These are phyloP conservation scores for Polymixis lichenea DNA, from an alignment of 2,888 invertebrate species.

Conservation along the genomic window DNA sequence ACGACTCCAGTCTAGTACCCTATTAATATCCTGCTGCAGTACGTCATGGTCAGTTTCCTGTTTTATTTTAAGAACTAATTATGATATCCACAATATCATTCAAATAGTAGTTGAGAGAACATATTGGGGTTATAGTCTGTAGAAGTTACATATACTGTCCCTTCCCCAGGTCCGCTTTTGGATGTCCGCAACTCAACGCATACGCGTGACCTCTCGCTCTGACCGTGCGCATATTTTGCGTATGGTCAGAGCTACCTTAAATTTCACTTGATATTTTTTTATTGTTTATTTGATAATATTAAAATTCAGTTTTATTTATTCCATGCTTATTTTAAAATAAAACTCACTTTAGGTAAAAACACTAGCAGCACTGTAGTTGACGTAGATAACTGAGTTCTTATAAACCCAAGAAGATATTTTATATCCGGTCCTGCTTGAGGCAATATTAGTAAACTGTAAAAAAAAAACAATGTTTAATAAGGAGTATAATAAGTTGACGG, in stretches of 20 bases:
- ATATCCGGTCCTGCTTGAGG: conserved; percentile 97
- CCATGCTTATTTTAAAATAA: neutral
- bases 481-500: too few relatives aligned
- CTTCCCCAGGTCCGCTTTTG: neutral
- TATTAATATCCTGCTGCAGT: too few relatives aligned
- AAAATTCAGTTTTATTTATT: neutral
- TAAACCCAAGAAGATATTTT: conserved; percentile 97
- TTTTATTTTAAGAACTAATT: too few relatives aligned
- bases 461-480: neutral
- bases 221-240: too few relatives aligned
- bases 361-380: conserved; percentile 96
- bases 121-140: neutral
- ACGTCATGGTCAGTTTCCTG: too few relatives aligned
- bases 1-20: too few relatives aligned
- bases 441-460: conserved; percentile 94
- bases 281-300: too few relatives aligned
- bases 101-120: neutral
- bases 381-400: conserved; percentile 97
- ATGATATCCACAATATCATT: neutral
- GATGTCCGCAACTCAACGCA: too few relatives aligned
- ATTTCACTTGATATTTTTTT: too few relatives aligned
- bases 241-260: too few relatives aligned
- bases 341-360: conserved; percentile 94
- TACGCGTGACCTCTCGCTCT: too few relatives aligned
- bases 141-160: neutral